phyloP scores from a whole-genome alignment of 2,888 invertebrate species.

The Dilophus febrilis region DNA sequence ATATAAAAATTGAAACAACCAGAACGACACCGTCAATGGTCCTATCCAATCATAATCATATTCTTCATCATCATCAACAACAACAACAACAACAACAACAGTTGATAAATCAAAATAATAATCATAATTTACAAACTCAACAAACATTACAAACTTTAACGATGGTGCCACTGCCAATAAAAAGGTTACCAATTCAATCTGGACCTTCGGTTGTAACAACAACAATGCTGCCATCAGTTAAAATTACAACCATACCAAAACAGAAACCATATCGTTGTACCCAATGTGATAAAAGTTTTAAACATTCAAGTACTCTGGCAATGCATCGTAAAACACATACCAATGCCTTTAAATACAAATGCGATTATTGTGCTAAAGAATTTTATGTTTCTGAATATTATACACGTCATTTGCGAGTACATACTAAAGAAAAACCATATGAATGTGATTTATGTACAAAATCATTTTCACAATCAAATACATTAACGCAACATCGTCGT shows the following conservation, averaged over 20 bases:
- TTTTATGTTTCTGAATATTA: slow-evolving; percentile 2
- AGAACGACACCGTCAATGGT: no score
- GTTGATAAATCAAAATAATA: background rate
- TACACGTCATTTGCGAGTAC: slow-evolving; percentile 6
- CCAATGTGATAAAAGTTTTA: slow-evolving; percentile 27
- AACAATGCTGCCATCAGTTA: no score
- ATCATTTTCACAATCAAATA: no score
- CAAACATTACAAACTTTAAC: background rate
- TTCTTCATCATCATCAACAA: no score
- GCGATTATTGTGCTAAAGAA: slow-evolving; percentile 4
- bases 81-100: background rate
- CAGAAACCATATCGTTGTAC: slow-evolving; percentile 25
- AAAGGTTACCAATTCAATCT: background rate
- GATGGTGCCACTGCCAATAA: background rate
- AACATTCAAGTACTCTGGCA: slow-evolving; percentile 26
- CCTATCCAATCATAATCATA: no score
- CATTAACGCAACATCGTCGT: slow-evolving; percentile 4
- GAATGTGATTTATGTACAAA: slow-evolving; percentile 17
- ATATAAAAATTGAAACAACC: background rate
- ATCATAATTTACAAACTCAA: background rate
- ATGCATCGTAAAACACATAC: slow-evolving; percentile 28
- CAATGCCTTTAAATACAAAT: slow-evolving; percentile 27
- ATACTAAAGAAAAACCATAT: slow-evolving; percentile 29
- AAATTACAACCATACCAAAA: slow-evolving; percentile 15
- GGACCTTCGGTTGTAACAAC: background rate